Conservation (phyloP, 2,797 vertebrate genomes). For the Gorsachius magnificus region DNA sequence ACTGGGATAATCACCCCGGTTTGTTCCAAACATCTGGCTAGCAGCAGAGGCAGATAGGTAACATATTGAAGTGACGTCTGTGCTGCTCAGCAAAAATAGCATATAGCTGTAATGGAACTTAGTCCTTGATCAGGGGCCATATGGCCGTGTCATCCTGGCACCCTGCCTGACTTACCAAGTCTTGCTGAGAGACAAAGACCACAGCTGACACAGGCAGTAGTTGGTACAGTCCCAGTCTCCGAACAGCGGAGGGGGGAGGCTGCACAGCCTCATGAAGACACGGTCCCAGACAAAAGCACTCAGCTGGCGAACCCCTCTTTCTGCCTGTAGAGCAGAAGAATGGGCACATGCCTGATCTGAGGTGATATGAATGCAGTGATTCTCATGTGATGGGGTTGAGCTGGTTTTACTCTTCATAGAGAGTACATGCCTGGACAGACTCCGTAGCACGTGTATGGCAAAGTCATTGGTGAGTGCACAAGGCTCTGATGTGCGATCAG, state of each 20-base stretch:
- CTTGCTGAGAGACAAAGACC: neutral
- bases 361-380: neutral
- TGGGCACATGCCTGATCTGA: neutral
- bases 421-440: neutral
- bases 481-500: neutral
- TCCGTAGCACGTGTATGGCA: rapidly evolving
- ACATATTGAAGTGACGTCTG: neutral
- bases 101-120: slow-evolving; percentile 8
- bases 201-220: neutral
- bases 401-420: neutral
- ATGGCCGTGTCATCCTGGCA: neutral
- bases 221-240: neutral
- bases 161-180: neutral
- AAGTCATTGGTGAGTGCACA: neutral
- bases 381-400: neutral
- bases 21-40: slow-evolving; percentile 24
- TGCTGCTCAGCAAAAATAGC: neutral
- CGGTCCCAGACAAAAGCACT: neutral
- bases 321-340: neutral
- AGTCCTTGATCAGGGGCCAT: neutral
- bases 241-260: neutral
- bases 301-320: neutral
- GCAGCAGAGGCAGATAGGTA: slow-evolving; percentile 3
- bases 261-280: neutral
- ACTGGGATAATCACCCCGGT: neutral